phyloP scores from a whole-genome alignment of 1,140 invertebrate species.

The Pachypsylla venusta region DNA sequence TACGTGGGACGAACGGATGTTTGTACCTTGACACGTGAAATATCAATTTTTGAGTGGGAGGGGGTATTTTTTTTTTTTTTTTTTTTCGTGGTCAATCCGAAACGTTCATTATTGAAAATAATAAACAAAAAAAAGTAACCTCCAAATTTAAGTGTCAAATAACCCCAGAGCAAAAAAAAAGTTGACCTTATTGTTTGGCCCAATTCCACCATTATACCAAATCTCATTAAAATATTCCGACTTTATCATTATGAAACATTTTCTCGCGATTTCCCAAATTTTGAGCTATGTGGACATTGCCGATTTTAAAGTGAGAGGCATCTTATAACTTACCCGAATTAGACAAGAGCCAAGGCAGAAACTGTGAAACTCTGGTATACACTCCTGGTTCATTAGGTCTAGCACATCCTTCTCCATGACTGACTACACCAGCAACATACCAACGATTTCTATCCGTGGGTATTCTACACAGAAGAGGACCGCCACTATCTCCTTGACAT shows the following conservation, averaged over 20 bases:
- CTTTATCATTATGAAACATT: slow-evolving; percentile 67
- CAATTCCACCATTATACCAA: no score
- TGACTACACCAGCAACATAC: slow-evolving; percentile 39
- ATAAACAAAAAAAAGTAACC: no score
- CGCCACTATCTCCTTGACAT: slow-evolving; percentile 66
- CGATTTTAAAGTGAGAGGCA: neutral
- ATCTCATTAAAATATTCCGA: no score
- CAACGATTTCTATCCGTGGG: slow-evolving; percentile 9
- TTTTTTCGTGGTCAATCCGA: no score
- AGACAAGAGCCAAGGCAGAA: slow-evolving; percentile 43
- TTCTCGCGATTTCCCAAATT: slow-evolving; percentile 37
- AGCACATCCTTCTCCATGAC: slow-evolving; percentile 61
- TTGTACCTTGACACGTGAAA: no score
- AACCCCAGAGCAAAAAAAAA: no score
- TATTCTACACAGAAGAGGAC: slow-evolving; percentile 41
- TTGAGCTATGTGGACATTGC: neutral
- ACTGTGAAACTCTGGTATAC: slow-evolving; percentile 52
- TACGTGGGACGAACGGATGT: no score
- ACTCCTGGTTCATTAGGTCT: slow-evolving; percentile 54
- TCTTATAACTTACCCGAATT: slow-evolving; percentile 13
- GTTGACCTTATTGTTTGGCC: no score
- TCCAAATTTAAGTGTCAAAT: no score
- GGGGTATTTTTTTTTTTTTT: no score
- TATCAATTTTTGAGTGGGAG: no score
- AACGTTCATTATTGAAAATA: no score